Evolutionary conservation across 2,888 invertebrate genomes (phyloP).

Genomic region (Agonopterix alstromeriana): DNA sequence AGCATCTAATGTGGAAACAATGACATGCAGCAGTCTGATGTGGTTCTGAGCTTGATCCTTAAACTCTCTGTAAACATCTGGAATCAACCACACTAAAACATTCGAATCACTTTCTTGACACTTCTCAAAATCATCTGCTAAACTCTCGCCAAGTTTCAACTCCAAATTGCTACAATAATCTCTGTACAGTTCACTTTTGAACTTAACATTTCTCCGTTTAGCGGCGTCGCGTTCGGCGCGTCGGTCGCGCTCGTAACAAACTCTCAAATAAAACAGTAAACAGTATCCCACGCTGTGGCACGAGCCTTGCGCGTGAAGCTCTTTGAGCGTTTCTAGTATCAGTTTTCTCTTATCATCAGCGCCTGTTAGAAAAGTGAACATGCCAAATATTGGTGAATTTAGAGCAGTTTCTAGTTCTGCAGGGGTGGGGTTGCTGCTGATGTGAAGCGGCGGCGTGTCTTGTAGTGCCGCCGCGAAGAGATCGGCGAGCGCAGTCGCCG

Average conservation of each 20-base stretch:
- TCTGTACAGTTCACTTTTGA: constrained; percentile 91
- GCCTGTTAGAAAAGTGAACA: constrained; percentile 89
- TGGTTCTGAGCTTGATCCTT: constrained; percentile 92
- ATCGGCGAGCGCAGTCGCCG: constrained; percentile 58
- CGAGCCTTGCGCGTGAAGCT: constrained; percentile 81
- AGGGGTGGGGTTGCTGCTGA: constrained; percentile 65
- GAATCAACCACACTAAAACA: constrained; percentile 93
- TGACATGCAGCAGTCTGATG: constrained; percentile 89
- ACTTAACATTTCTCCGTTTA: constrained; percentile 78
- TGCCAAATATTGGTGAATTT: constrained; percentile 89
- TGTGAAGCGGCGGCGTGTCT: constrained; percentile 67
- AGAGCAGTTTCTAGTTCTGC: constrained; percentile 80
- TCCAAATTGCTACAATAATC: constrained; percentile 90
- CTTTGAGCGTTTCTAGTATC: constrained; percentile 86
- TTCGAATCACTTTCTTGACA: constrained; percentile 93
- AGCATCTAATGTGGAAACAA: constrained; percentile 94
- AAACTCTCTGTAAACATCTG: constrained; percentile 94
- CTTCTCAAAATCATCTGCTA: constrained; percentile 89
- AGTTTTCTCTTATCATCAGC: constrained; percentile 88
- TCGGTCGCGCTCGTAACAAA: constrained; percentile 76
- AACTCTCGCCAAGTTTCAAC: constrained; percentile 82
- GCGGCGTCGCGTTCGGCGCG: constrained; percentile 62
- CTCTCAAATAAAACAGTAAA: constrained; percentile 93
- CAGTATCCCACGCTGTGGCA: constrained; percentile 89
- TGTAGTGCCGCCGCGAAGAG: constrained; percentile 64